phyloP scores from a whole-genome alignment of 2,888 invertebrate species.

The Trilocha varians region DNA sequence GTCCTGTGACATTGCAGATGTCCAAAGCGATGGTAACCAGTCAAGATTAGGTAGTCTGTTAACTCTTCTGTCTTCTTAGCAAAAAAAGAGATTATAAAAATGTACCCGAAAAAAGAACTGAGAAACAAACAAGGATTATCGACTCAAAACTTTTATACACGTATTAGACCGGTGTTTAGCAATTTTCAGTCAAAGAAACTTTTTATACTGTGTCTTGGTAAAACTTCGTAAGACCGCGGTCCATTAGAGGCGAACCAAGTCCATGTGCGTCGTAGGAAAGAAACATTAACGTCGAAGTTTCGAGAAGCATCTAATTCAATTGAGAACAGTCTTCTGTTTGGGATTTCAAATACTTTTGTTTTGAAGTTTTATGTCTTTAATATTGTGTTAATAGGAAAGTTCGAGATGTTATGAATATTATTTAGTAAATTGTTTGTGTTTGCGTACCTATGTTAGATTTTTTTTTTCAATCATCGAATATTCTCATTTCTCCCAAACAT shows the following conservation, averaged over 20 bases:
- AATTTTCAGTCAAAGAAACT: constrained; percentile 34
- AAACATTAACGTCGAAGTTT: constrained; percentile 55
- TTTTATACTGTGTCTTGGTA: constrained; percentile 25
- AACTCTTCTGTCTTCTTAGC: too few relatives aligned
- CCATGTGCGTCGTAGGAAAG: constrained; percentile 57
- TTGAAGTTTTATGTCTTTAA: not conserved
- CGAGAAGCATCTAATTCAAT: constrained; percentile 54
- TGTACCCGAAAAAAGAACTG: constrained; percentile 10
- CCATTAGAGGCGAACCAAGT: constrained; percentile 59
- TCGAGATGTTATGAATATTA: too few relatives aligned
- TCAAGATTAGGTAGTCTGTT: too few relatives aligned
- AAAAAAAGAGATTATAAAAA: too few relatives aligned
- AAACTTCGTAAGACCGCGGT: constrained; percentile 45
- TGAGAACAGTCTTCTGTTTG: constrained; percentile 26
- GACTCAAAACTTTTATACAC: constrained; percentile 30
- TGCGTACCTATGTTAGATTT: too few relatives aligned
- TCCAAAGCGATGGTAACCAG: too few relatives aligned
- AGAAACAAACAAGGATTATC: not conserved
- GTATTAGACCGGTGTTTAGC: constrained; percentile 41
- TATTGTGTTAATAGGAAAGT: too few relatives aligned
- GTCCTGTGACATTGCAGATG: too few relatives aligned
- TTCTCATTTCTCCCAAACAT: constrained; percentile 1
- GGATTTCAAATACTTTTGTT: not conserved
- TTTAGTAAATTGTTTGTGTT: too few relatives aligned
- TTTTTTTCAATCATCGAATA: too few relatives aligned